These are phyloP conservation scores for Brachyhypopomus gauderio DNA, from an alignment of 2,113 vertebrate species.

Conservation along the genomic window DNA sequence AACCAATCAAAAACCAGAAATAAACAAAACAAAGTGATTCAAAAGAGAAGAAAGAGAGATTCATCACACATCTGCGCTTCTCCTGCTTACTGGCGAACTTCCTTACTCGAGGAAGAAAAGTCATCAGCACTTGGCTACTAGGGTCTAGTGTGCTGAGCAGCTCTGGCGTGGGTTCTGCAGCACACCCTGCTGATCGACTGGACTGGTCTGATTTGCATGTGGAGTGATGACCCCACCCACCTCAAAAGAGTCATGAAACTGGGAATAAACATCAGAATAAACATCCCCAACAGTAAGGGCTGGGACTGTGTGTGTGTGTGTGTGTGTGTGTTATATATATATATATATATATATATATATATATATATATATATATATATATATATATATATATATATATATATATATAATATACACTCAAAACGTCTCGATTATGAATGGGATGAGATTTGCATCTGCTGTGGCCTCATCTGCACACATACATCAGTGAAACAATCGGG, in stretches of 20 bases:
- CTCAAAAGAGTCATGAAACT: conserved; percentile 20
- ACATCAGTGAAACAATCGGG: conserved; percentile 69
- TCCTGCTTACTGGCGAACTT: conserved; percentile 60
- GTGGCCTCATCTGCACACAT: conserved; percentile 22
- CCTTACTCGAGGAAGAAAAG: not conserved
- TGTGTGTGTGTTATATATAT: not conserved
- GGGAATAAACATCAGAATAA: too few species aligned
- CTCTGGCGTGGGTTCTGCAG: not conserved
- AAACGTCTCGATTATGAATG: conserved; percentile 1
- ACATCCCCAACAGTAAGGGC: too few species aligned
- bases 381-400: too few species aligned
- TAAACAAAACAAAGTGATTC: too few species aligned
- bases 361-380: not conserved
- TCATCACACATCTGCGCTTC: conserved; percentile 62
- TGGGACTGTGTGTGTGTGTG: too few species aligned
- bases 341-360: not conserved
- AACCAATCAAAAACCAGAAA: too few species aligned
- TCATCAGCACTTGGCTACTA: too few species aligned
- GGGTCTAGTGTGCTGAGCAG: too few species aligned
- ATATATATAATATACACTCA: not conserved
- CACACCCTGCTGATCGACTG: conserved; percentile 55
- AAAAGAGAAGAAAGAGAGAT: conserved; percentile 57
- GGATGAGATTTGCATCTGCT: conserved; percentile 23
- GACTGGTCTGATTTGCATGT: conserved; percentile 17
- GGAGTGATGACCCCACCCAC: conserved; percentile 6